A percentile compares a stretch with the other conserved stretches of the same genome.
Evolutionary conservation across 2,888 invertebrate species (phyloP).

Genomic region (Aethes cnicana): DNA sequence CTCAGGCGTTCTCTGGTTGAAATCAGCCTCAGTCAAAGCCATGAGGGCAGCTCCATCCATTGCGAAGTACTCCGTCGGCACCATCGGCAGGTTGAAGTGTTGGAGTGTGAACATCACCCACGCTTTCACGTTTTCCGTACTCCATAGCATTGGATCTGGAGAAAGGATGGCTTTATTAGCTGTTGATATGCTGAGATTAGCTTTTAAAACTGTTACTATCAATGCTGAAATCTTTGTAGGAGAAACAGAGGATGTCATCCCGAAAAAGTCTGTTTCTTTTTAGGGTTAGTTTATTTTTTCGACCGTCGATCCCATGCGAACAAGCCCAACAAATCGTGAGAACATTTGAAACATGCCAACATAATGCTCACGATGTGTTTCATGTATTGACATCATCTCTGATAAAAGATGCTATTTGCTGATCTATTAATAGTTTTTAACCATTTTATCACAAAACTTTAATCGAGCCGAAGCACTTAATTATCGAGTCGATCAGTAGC

Average conservation of each 20-base stretch:
- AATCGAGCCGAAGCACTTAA: constrained; percentile 9
- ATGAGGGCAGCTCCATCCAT: constrained; percentile 90
- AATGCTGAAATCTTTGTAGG: no score
- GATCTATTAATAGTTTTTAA: constrained; percentile 1
- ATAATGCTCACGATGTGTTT: no score
- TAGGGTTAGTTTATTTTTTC: no score
- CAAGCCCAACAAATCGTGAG: no score
- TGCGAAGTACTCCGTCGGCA: constrained; percentile 88
- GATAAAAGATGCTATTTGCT: background rate
- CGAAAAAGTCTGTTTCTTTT: no score
- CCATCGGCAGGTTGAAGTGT: constrained; percentile 89
- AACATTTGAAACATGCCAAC: no score
- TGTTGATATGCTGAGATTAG: no score
- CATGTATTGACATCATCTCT: constrained; percentile 11
- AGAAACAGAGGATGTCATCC: no score
- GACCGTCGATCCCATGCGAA: no score
- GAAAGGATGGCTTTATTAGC: no score
- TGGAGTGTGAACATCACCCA: constrained; percentile 95
- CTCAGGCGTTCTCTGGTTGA: constrained; percentile 91
- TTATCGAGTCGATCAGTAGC: constrained; percentile 48
- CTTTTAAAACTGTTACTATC: no score
- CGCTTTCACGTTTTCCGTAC: constrained; percentile 90
- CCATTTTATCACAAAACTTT: constrained; percentile 11
- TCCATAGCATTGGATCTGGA: constrained; percentile 95
- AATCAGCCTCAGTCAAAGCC: constrained; percentile 91